A percentile compares a stretch with the other conserved stretches of the same genome.
These are phyloP conservation scores for Hemicrepidius hirtus DNA, from an alignment of 2,888 invertebrate genomes.

Conservation along the genomic window DNA sequence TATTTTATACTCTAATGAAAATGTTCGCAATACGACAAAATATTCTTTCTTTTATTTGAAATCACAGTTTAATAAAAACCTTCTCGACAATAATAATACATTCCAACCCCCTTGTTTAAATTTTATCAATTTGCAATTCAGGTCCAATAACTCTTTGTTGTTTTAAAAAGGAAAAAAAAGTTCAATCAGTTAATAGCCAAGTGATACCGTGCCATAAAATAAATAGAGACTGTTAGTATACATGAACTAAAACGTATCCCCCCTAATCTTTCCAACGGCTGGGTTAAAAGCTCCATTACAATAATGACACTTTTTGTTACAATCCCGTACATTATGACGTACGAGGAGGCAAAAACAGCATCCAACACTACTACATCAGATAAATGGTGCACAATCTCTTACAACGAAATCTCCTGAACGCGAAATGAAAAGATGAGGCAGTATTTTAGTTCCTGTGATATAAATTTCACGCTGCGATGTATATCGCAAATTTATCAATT, in stretches of 20 bases:
- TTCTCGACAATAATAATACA: too few species aligned
- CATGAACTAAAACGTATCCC: slow-evolving; percentile 15
- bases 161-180: neutral
- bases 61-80: too few species aligned
- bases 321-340: slow-evolving; percentile 42
- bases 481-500: slow-evolving; percentile 22
- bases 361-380: slow-evolving; percentile 10
- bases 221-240: neutral
- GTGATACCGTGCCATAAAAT: neutral
- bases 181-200: neutral
- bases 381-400: slow-evolving; percentile 33
- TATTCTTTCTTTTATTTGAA: too few species aligned
- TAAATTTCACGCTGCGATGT: slow-evolving; percentile 19
- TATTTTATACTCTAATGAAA: too few species aligned
- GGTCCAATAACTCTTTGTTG: too few species aligned
- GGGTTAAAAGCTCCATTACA: slow-evolving; percentile 44
- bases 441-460: slow-evolving; percentile 24
- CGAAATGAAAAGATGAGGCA: slow-evolving; percentile 29
- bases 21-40: too few species aligned
- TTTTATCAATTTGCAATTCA: too few species aligned
- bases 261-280: slow-evolving; percentile 21
- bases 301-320: slow-evolving; percentile 45
- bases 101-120: too few species aligned
- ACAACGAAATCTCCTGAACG: slow-evolving; percentile 23
- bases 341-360: slow-evolving; percentile 33